These are phyloP conservation scores for Oxygymnocypris stewartii DNA, from an alignment of 2,113 vertebrate genomes.

Conservation along the genomic window DNA sequence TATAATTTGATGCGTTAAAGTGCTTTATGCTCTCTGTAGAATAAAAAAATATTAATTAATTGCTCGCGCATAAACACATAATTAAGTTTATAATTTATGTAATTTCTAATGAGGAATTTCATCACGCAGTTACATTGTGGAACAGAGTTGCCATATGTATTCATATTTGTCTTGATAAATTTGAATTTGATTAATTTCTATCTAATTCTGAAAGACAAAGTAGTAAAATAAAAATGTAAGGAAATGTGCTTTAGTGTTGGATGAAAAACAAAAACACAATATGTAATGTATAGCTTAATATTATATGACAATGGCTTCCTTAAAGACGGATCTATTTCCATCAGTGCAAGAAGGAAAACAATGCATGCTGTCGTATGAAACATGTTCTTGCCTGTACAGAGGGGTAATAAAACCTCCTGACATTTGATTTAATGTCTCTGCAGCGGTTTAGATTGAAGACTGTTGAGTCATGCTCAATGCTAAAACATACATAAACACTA, in stretches of 20 bases:
- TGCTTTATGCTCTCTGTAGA: too few species aligned
- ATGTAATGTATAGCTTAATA: too few species aligned
- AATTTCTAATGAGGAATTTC: neutral
- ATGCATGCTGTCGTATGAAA: neutral
- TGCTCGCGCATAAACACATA: too few species aligned
- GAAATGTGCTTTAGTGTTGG: neutral
- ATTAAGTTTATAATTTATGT: neutral
- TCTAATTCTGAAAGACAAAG: neutral
- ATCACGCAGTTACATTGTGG: neutral
- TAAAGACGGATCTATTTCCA: neutral
- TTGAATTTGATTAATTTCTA: neutral
- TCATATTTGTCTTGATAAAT: neutral
- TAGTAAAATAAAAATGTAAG: neutral
- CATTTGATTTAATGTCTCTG: constrained; percentile 24
- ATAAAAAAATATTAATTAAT: too few species aligned
- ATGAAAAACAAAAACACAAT: neutral
- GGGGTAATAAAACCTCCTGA: neutral
- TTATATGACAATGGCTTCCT: neutral
- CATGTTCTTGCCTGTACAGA: neutral
- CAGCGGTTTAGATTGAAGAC: constrained; percentile 1
- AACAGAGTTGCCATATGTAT: too few species aligned
- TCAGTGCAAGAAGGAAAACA: neutral
- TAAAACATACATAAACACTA: neutral
- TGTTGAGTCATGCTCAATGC: neutral
- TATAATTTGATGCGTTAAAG: neutral